Conservation (phyloP, 92 coral and sea anemone genomes). For the Umimayanthus kanabou region DNA sequence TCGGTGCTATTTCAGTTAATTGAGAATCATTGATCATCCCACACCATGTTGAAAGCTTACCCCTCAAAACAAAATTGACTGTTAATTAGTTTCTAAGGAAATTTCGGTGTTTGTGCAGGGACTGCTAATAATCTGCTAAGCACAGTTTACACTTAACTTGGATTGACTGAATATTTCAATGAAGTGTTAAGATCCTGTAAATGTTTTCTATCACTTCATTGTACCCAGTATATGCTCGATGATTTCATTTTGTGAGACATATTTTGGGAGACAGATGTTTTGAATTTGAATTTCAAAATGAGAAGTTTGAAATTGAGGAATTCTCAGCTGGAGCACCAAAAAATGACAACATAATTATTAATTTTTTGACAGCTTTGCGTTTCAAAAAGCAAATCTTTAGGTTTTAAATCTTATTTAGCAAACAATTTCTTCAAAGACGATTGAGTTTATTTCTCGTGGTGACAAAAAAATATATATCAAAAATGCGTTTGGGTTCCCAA, state of each 20-base stretch:
- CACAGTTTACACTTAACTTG: background rate
- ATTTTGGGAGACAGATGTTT: background rate
- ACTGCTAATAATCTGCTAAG: constrained; percentile 11
- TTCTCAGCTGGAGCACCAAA: constrained; percentile 26
- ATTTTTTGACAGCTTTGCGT: background rate
- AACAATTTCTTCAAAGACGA: constrained; percentile 9
- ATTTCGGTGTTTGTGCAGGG: constrained; percentile 6
- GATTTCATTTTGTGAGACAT: background rate
- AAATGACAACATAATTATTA: background rate
- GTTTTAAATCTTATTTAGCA: background rate
- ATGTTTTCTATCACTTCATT: background rate
- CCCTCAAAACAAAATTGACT: constrained; percentile 34
- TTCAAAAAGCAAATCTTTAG: constrained; percentile 27
- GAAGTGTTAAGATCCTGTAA: background rate
- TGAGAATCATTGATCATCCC: constrained; percentile 1
- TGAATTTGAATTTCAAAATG: background rate
- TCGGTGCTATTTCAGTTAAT: constrained; percentile 3
- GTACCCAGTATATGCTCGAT: background rate
- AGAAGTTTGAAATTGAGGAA: constrained; percentile 5
- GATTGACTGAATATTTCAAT: background rate
- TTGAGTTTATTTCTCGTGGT: constrained; percentile 1
- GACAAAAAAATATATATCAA: background rate
- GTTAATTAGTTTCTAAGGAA: constrained; percentile 5
- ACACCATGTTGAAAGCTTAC: constrained; percentile 7
- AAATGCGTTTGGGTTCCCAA: background rate